Evolutionary conservation across 1,140 invertebrate genomes (phyloP), one percentile per base, ranked within the genome.

Genomic region (Ceratoteleas bidentatus): DNA sequence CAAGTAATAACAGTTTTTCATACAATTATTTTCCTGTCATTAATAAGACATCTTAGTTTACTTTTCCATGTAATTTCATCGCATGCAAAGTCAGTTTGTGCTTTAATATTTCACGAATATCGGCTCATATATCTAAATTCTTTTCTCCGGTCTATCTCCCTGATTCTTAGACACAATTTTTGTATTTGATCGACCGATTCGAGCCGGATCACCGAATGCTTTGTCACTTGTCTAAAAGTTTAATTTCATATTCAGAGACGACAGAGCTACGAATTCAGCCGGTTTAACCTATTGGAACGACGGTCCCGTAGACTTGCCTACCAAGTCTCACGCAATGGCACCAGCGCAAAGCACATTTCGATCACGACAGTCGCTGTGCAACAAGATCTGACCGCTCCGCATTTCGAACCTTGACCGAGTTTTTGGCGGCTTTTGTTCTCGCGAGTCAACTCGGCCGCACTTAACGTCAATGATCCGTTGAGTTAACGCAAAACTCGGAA

Each of bases 301-400:
- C 73, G 72, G 38, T 84, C 79, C 62, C 83, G 58, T 72, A 77
- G 79, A 75, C 68, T 84, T 61, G 58, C 68, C 74, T 83, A 75
- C 68, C 72, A 81, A 79, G 57, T 79, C 32, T 68, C 56, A 66
- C 33, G 57, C 54, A 89, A 85, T 70, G 85, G 81, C 56, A 77
- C 70, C 83, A 85, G 80, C 66, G 75, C 84, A 78, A 85, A 87
- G 54, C 87, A 82, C 73, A 79, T 86, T 70, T 82, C 87, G 77
- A 84, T 90, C 47, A 84, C 86, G 77, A 87, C 76, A 64, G 64
- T 83, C 68, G 88, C 81, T 75, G 65, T 87, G 54, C 88, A 87
- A 86, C 87, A 82, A 72, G 85, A 86, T 70, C 74, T 88, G 43
- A 88, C 74, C 61, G 38, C 83, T 56, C 87, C 81, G 58, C 84